Percentiles rank a stretch among this genome's conserved stretches.
Evolutionary conservation across 1,140 invertebrate species (phyloP).

Genomic region (Pogonomyrmex barbatus): DNA sequence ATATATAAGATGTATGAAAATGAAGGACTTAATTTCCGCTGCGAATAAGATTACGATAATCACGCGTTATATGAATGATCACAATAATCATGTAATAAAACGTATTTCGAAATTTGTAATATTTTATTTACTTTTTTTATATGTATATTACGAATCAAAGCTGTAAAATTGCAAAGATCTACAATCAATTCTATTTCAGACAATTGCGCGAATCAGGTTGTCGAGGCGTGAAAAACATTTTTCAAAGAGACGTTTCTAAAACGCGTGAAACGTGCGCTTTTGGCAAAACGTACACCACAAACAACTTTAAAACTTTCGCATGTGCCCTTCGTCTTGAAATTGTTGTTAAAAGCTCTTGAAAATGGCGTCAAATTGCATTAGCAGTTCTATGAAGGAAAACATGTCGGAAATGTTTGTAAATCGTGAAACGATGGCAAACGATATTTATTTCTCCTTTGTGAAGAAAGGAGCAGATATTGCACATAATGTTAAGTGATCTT

Average conservation of each 20-base stretch:
- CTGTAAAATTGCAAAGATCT: neutral
- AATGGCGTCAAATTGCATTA: slow-evolving; percentile 17
- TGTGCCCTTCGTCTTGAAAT: neutral
- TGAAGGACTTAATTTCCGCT: neutral
- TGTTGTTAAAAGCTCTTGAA: neutral
- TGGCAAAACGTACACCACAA: neutral
- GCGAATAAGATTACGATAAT: neutral
- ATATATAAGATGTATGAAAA: neutral
- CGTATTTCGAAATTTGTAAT: neutral
- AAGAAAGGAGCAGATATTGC: neutral
- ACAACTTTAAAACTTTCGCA: slow-evolving; percentile 13
- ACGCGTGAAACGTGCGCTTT: slow-evolving; percentile 22
- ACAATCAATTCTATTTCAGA: slow-evolving; percentile 20
- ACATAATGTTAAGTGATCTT: neutral
- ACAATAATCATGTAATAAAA: neutral
- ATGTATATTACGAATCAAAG: neutral
- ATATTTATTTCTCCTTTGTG: neutral
- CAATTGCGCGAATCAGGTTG: neutral
- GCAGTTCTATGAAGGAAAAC: neutral
- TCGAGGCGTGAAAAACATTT: slow-evolving; percentile 32
- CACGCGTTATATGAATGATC: neutral
- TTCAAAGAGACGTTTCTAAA: slow-evolving; percentile 24
- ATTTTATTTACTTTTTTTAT: neutral
- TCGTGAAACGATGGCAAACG: neutral
- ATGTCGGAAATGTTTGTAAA: neutral